A percentile compares a stretch with the other conserved stretches of the same genome.
These are phyloP conservation scores for Corticium candelabrum DNA, from an alignment of 37 sponge, comb jelly and placozoan species.

Conservation along the genomic window DNA sequence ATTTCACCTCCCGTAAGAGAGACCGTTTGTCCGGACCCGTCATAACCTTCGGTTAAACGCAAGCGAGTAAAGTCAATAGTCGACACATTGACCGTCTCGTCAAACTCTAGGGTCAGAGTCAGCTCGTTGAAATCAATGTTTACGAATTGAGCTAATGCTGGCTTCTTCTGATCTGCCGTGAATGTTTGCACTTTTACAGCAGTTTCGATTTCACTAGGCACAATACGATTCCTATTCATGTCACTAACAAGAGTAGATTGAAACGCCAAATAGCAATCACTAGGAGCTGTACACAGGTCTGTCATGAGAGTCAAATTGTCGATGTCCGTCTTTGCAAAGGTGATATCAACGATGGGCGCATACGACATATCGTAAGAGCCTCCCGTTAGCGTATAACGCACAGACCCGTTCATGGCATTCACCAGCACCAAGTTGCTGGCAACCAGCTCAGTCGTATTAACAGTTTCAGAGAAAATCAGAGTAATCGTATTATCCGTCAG, in stretches of 20 bases:
- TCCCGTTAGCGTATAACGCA: slow-evolving; percentile 50
- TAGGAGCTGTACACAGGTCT: slow-evolving; percentile 37
- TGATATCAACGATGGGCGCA: slow-evolving; percentile 21
- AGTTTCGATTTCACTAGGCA: slow-evolving; percentile 6
- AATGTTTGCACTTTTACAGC: slow-evolving; percentile 20
- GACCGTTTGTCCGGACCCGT: slow-evolving; percentile 14
- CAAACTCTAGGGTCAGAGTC: slow-evolving; percentile 43
- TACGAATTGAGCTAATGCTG: slow-evolving; percentile 37
- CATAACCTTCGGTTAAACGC: slow-evolving; percentile 19
- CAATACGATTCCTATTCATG: slow-evolving; percentile 51
- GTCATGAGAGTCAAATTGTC: slow-evolving; percentile 57
- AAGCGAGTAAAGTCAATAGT: slow-evolving; percentile 17
- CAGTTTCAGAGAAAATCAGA: slow-evolving; percentile 77
- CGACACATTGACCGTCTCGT: slow-evolving; percentile 60
- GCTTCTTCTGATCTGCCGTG: slow-evolving; percentile 38
- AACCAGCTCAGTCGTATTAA: slow-evolving; percentile 61
- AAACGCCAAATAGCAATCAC: slow-evolving; percentile 39
- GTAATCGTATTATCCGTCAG: slow-evolving; percentile 47
- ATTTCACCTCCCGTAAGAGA: slow-evolving; percentile 57
- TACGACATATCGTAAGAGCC: slow-evolving; percentile 20
- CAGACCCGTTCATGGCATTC: slow-evolving; percentile 11
- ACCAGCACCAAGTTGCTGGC: slow-evolving; percentile 36
- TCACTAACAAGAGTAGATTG: slow-evolving; percentile 43
- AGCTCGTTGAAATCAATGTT: slow-evolving; percentile 64
- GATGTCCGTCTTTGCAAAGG: slow-evolving; percentile 42